Conservation (phyloP, 2,113 vertebrate genomes). For the Otus sunia region DNA sequence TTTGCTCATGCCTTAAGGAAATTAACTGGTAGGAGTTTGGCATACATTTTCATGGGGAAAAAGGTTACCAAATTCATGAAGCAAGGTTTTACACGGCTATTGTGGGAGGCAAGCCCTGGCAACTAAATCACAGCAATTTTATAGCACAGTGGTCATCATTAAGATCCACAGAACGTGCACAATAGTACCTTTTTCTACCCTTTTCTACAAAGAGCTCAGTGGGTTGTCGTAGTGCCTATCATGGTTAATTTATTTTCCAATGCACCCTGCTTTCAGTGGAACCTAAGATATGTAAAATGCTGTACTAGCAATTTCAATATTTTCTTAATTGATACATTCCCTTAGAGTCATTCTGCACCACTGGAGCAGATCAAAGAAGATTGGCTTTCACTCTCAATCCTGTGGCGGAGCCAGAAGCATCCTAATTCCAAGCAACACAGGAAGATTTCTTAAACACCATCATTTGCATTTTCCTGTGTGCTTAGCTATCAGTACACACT, state of each 20-base stretch:
- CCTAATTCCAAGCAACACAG: constrained; percentile 9
- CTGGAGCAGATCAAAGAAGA: constrained; percentile 59
- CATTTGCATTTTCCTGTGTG: constrained; percentile 30
- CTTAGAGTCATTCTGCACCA: constrained; percentile 31
- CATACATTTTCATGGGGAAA: neutral
- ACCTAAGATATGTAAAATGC: constrained; percentile 14
- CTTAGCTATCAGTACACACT: neutral
- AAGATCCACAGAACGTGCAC: neutral
- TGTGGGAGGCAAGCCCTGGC: neutral
- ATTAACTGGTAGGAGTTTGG: neutral
- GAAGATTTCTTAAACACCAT: constrained; percentile 18
- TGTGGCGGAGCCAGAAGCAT: constrained; percentile 24
- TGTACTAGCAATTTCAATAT: constrained; percentile 37
- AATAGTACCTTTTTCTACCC: neutral
- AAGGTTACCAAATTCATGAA: neutral
- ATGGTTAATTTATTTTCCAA: neutral
- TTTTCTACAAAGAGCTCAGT: neutral
- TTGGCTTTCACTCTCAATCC: constrained; percentile 9
- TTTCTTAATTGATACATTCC: constrained; percentile 60
- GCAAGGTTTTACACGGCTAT: neutral
- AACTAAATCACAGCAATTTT: neutral
- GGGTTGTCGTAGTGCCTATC: neutral
- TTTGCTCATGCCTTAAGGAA: neutral
- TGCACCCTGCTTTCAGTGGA: neutral
- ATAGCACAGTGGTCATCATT: neutral